phyloP scores from a whole-genome alignment of 2,888 invertebrate species.

The Tachina fera region DNA sequence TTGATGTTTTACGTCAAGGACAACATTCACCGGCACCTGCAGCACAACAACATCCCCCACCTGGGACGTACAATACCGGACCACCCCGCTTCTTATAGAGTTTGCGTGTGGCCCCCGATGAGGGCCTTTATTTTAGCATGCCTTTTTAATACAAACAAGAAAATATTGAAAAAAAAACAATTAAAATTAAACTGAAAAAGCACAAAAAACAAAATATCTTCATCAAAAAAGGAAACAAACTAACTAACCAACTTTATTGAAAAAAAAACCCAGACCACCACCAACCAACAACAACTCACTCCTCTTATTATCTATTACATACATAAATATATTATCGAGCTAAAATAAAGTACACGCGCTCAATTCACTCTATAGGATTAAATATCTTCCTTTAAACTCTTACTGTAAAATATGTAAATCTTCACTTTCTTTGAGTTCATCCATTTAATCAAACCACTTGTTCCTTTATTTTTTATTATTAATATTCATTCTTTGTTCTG shows the following conservation, averaged over 20 bases:
- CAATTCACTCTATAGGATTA: constrained; percentile 59
- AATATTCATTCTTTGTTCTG: constrained; percentile 28
- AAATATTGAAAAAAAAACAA: constrained; percentile 71
- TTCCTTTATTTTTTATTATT: constrained; percentile 12
- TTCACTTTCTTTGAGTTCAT: constrained; percentile 35
- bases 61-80: constrained; percentile 82
- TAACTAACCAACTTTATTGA: constrained; percentile 50
- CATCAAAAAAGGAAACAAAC: constrained; percentile 38
- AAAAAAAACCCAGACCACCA: constrained; percentile 59
- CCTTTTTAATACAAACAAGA: constrained; percentile 80
- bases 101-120: constrained; percentile 82
- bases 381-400: constrained; percentile 8
- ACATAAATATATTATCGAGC: constrained; percentile 69
- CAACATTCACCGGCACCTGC: constrained; percentile 80
- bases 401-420: constrained; percentile 38
- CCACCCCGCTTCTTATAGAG: constrained; percentile 83
- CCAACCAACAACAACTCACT: constrained; percentile 51
- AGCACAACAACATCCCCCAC: constrained; percentile 78
- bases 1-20: constrained; percentile 81
- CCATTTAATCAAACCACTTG: constrained; percentile 7
- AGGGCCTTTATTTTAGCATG: constrained; percentile 83
- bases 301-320: constrained; percentile 36
- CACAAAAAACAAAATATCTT: constrained; percentile 66
- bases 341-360: constrained; percentile 77
- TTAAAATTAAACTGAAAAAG: constrained; percentile 65